Evolutionary conservation across 2,888 invertebrate species (phyloP).

Genomic region (Andrena flavipes): DNA sequence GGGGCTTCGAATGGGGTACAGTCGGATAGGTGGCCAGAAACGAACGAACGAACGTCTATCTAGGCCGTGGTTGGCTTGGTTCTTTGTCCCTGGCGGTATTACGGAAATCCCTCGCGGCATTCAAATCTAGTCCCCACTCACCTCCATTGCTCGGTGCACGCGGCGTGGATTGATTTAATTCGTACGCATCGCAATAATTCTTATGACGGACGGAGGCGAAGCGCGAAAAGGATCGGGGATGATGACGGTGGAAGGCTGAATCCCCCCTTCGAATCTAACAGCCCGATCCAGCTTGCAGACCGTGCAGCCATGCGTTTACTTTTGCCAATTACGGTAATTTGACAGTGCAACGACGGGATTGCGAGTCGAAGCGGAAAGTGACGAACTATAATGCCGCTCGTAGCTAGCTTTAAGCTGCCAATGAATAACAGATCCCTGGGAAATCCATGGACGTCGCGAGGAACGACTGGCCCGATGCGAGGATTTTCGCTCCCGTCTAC

Average conservation of each 20-base stretch:
- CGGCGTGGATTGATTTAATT: slow-evolving; percentile 42
- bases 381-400: neutral
- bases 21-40: slow-evolving; percentile 51
- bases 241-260: neutral
- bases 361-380: neutral
- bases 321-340: slow-evolving; percentile 16
- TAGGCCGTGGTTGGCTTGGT: slow-evolving; percentile 44
- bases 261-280: no score
- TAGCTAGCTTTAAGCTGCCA: neutral
- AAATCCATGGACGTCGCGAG: neutral
- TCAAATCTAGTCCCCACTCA: slow-evolving; percentile 48
- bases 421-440: slow-evolving; percentile 40
- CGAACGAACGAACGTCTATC: slow-evolving; percentile 57
- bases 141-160: neutral
- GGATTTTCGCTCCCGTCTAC: slow-evolving; percentile 1
- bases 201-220: slow-evolving; percentile 10
- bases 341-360: slow-evolving; percentile 6
- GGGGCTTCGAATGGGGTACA: slow-evolving; percentile 31
- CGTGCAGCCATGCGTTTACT: neutral
- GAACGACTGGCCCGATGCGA: neutral
- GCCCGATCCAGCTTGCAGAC: neutral
- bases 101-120: slow-evolving; percentile 52
- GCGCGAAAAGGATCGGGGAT: neutral
- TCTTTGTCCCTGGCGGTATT: slow-evolving; percentile 52
- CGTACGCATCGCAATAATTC: slow-evolving; percentile 22